phyloP scores from a whole-genome alignment of 2,113 vertebrate genomes.

The Australoheros scitulus region DNA sequence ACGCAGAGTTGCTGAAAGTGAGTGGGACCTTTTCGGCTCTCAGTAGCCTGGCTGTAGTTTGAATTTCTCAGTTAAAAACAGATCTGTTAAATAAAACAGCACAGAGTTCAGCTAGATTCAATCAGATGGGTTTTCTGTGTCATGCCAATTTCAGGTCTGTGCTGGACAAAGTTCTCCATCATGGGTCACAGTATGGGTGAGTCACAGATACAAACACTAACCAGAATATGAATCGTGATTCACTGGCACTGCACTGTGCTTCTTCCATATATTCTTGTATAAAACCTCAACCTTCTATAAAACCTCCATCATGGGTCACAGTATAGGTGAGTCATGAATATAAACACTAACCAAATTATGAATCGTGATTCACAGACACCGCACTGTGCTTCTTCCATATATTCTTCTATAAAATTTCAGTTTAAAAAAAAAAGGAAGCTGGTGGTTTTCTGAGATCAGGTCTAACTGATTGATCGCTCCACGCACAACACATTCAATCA shows the following conservation, averaged over 20 bases:
- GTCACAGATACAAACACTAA: conserved; percentile 37
- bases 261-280: not conserved
- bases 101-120: not conserved
- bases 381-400: too few relatives aligned
- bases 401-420: not conserved
- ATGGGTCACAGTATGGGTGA: conserved; percentile 95
- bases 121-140: not conserved
- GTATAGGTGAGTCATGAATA: conserved; percentile 86
- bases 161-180: conserved; percentile 87
- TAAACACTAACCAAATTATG: not conserved
- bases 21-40: conserved; percentile 1
- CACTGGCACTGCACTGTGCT: not conserved
- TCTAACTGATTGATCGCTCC: not conserved
- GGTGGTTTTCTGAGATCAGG: not conserved
- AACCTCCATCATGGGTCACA: conserved; percentile 87
- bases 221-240: not conserved
- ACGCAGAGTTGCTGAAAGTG: conserved; percentile 80
- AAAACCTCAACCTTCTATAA: not conserved
- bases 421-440: not conserved
- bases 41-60: not conserved
- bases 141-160: conserved; percentile 82
- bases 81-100: not conserved
- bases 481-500: too few relatives aligned
- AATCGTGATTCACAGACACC: too few relatives aligned
- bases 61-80: not conserved